Evolutionary conservation across 2,888 invertebrate species (phyloP), one percentile per base, ranked within the genome.

Genomic region (Oligia fasciuncula): DNA sequence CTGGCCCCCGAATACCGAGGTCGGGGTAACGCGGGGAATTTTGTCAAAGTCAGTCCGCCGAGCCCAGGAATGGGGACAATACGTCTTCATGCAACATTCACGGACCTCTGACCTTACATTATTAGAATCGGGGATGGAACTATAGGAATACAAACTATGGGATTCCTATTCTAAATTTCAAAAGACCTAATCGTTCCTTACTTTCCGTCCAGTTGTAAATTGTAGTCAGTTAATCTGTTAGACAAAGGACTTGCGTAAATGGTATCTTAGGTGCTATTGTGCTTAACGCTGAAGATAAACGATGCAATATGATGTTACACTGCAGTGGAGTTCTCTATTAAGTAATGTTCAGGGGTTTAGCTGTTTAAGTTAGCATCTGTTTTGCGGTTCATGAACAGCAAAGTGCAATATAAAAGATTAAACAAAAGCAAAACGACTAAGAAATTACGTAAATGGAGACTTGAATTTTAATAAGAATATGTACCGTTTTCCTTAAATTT

Each of bases 31-130:
- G 89, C 84, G 84, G 87, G 93, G 95, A 94, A 95, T 95, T 94
- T 95, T 93, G 95, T 96, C 94, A 95, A 94, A 94, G 95, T 95
- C 93, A 90, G 86, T 88, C 89, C 89, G 90, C 89, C 91, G 90
- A 85, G 89, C 91, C 87, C 89, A 89, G 92, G 92, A 93, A 93
- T 93, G 93, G 91, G 92, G 88, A 93, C 93, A 93, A 95, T 95
- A 95, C 93, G 90, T 95, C 95, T 95, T 94, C 94, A 93, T 94
- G 92, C 91, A 93, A 94, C 93, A 94, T 95, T 94, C 93, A 93
- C 93, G 93, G 92, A 90, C 88, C 93, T 89, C 88, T 91, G 91
- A 91, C 91, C 91, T 90, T 89, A 92, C 92, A 92, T 94, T 93
- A 93, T 94, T 93, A 93, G 93, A 93, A 93, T 90, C 90, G 92